Conservation (phyloP, 1,140 invertebrate genomes). For the Drosophila saltans region DNA sequence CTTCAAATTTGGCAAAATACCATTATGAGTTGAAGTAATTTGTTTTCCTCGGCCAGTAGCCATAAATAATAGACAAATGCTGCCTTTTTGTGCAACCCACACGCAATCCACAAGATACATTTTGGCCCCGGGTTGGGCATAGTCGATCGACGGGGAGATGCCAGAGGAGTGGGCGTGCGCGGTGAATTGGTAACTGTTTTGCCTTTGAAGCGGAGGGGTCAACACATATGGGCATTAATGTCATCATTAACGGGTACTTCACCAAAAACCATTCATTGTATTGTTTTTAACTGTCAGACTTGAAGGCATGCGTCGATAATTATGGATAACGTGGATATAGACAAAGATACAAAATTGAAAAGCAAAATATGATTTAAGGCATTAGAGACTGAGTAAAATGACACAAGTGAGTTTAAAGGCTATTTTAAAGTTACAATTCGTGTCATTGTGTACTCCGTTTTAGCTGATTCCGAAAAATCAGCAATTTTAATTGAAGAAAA, state of each 20-base stretch:
- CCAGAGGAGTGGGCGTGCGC: constrained; percentile 44
- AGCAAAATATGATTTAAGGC: neutral
- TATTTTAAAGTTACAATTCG: too few species aligned
- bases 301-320: constrained; percentile 9
- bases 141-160: constrained; percentile 8
- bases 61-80: constrained; percentile 55
- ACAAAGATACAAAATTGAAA: neutral
- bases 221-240: constrained; percentile 44
- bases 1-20: constrained; percentile 65
- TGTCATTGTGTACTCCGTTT: too few species aligned
- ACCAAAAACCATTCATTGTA: constrained; percentile 30
- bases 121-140: constrained; percentile 35
- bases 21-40: constrained; percentile 66
- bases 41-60: constrained; percentile 65
- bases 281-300: constrained; percentile 11
- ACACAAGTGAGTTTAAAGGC: too few species aligned
- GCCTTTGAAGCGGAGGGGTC: constrained; percentile 10
- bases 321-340: neutral
- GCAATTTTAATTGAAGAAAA: too few species aligned
- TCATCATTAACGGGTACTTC: constrained; percentile 50
- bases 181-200: constrained; percentile 48
- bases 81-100: constrained; percentile 59
- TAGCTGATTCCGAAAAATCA: too few species aligned
- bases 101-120: constrained; percentile 43
- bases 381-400: too few species aligned